Percentiles rank a stretch among this genome's conserved stretches.
phyloP scores from a whole-genome alignment of 2,113 vertebrate genomes.

The Amazona guildingii region DNA sequence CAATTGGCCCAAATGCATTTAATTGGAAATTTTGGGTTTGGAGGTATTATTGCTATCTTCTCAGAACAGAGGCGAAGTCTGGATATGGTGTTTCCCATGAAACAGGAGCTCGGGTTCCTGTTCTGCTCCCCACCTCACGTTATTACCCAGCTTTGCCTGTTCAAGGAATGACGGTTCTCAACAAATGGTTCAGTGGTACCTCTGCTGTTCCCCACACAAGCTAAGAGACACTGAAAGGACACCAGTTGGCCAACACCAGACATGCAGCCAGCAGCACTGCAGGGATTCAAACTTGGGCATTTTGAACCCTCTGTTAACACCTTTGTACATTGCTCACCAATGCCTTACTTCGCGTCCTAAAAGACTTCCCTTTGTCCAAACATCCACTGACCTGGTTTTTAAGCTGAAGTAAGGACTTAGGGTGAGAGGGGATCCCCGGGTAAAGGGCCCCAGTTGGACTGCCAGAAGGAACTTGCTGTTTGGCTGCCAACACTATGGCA shows the following conservation, averaged over 20 bases:
- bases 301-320: neutral
- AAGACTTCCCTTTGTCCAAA: neutral
- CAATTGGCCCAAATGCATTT: neutral
- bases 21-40: neutral
- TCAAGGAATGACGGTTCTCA: neutral
- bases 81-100: neutral
- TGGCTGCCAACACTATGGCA: neutral
- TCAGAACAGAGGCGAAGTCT: neutral
- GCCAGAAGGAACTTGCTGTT: neutral
- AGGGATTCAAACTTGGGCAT: neutral
- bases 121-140: neutral
- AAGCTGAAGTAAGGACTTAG: neutral
- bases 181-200: neutral
- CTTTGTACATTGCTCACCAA: neutral
- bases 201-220: neutral
- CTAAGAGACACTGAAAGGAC: neutral
- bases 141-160: neutral
- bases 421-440: rapidly evolving
- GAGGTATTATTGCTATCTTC: neutral
- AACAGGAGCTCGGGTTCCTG: neutral
- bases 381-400: neutral
- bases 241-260: neutral
- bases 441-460: neutral
- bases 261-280: neutral
- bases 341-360: neutral